phyloP scores from a whole-genome alignment of 2,797 vertebrate genomes.

The Melanotaenia parkinsoni region DNA sequence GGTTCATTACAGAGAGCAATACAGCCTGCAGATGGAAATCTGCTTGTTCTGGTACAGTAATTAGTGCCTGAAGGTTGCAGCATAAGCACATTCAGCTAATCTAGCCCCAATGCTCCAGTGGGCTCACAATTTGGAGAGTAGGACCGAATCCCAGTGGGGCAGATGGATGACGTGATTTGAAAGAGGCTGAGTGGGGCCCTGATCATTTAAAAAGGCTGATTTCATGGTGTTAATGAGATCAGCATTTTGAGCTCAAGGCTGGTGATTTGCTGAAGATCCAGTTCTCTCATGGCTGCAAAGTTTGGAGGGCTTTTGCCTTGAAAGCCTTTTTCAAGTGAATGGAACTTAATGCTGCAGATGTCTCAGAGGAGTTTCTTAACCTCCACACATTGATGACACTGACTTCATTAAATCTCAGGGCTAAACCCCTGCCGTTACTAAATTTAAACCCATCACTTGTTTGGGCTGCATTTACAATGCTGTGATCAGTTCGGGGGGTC shows the following conservation, averaged over 20 bases:
- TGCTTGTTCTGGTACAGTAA: constrained; percentile 70
- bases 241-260: constrained; percentile 63
- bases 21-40: constrained; percentile 60
- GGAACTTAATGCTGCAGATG: constrained; percentile 34
- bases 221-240: constrained; percentile 77
- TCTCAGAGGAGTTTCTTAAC: constrained; percentile 32
- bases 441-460: not conserved
- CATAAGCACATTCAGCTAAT: constrained; percentile 70
- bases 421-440: not conserved
- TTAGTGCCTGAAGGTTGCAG: constrained; percentile 71
- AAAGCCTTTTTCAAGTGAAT: constrained; percentile 24
- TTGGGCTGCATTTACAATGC: not conserved
- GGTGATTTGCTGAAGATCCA: constrained; percentile 52
- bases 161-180: constrained; percentile 69
- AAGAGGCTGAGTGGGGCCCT: constrained; percentile 50
- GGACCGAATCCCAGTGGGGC: constrained; percentile 70
- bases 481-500: not conserved
- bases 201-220: constrained; percentile 70
- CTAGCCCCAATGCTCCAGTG: constrained; percentile 53
- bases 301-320: constrained; percentile 47
- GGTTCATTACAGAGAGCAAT: constrained; percentile 39
- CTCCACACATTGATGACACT: constrained; percentile 35
- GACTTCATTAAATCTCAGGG: constrained; percentile 29
- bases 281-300: constrained; percentile 36
- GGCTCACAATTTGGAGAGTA: constrained; percentile 57